Conservation (phyloP, 2,113 vertebrate genomes). For the Mesembrinibis cayennensis region DNA sequence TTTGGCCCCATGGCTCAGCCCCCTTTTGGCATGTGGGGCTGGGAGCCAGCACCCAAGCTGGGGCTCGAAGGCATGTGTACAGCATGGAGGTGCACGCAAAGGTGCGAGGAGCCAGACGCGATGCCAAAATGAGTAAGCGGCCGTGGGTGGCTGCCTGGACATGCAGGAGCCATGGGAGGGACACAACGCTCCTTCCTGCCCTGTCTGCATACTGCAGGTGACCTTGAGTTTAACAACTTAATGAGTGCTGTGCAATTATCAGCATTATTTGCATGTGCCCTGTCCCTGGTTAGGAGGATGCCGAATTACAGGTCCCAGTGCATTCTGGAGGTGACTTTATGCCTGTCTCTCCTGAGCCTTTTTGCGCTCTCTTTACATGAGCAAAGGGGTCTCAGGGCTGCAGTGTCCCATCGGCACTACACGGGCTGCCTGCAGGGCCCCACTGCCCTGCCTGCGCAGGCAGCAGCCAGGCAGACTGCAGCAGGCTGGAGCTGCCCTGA, state of each 20-base stretch:
- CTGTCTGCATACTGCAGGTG: not conserved
- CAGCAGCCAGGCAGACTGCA: not conserved
- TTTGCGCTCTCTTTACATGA: not conserved
- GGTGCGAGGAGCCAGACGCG: not conserved
- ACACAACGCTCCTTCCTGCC: not conserved
- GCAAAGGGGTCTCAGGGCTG: not conserved
- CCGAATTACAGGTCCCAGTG: fast-evolving
- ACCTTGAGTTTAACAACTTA: not conserved
- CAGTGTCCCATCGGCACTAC: not conserved
- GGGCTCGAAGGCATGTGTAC: fast-evolving
- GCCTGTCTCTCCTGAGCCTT: not conserved
- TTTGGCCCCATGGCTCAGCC: not conserved
- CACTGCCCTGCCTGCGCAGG: not conserved
- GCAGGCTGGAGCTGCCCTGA: not conserved
- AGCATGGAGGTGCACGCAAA: fast-evolving
- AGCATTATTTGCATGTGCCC: not conserved
- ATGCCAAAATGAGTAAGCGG: not conserved
- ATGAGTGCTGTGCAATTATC: not conserved
- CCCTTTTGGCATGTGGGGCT: not conserved
- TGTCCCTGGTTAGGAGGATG: not conserved
- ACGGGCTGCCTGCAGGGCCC: not conserved
- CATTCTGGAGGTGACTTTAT: not conserved
- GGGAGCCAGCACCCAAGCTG: not conserved
- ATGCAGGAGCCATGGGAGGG: not conserved
- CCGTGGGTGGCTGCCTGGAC: not conserved